These are phyloP conservation scores for Diadema setosum DNA, from an alignment of 35 echinoderm and acorn worm species.

Conservation along the genomic window DNA sequence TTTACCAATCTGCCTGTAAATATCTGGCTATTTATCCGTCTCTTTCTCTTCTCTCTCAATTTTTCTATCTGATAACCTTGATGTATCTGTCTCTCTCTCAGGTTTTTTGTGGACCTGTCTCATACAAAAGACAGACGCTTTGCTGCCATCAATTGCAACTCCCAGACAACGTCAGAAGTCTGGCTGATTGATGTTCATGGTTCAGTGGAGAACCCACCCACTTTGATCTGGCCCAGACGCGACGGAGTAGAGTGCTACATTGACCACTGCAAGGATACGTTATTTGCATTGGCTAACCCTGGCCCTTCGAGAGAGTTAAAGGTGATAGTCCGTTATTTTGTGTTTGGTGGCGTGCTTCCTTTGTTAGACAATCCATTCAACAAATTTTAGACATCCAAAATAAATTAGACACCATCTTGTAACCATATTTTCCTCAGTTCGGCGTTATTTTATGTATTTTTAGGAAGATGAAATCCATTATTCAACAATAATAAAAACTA, in stretches of 20 bases:
- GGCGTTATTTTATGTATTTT: too few species aligned
- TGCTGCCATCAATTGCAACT: slow-evolving; percentile 40
- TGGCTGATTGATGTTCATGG: background rate
- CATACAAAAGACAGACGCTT: slow-evolving; percentile 44
- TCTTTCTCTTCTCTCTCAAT: background rate
- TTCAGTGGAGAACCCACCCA: background rate
- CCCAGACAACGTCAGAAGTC: slow-evolving; percentile 11
- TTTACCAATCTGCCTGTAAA: background rate
- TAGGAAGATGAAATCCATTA: too few species aligned
- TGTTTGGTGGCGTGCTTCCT: too few species aligned
- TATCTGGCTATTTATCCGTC: background rate
- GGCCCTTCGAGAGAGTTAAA: background rate
- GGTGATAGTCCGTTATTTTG: too few species aligned
- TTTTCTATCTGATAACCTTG: background rate
- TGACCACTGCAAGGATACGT: background rate
- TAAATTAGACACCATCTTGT: too few species aligned
- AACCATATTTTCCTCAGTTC: too few species aligned
- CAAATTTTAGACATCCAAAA: too few species aligned
- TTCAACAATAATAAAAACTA: too few species aligned
- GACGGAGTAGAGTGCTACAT: slow-evolving; percentile 2
- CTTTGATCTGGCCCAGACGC: slow-evolving; percentile 22
- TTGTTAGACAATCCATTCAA: too few species aligned
- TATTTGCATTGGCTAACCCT: slow-evolving; percentile 3
- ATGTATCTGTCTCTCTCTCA: background rate
- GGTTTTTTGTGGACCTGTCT: slow-evolving; percentile 48